phyloP scores from a whole-genome alignment of 2,113 vertebrate species.

The Parotia lawesii region DNA sequence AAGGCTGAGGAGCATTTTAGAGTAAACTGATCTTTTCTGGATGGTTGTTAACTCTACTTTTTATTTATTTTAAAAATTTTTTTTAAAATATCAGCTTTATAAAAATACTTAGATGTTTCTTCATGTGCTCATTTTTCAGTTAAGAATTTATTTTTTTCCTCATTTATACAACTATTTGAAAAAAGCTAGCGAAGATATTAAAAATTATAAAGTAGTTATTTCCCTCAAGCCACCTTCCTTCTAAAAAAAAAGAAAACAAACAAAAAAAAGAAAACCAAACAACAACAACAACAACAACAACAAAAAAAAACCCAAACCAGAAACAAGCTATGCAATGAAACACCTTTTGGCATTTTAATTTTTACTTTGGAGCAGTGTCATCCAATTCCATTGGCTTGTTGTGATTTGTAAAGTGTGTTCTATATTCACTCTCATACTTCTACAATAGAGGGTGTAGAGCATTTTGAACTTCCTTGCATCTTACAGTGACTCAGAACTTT shows the following conservation, averaged over 20 bases:
- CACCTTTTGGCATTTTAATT: background rate
- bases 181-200: background rate
- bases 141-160: background rate
- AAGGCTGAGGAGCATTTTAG: background rate
- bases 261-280: too few relatives aligned
- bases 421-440: background rate
- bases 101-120: background rate
- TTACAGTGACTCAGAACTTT: background rate
- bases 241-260: background rate
- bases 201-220: background rate
- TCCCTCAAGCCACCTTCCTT: background rate
- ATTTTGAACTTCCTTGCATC: background rate
- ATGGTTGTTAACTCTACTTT: background rate
- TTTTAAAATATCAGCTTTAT: background rate
- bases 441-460: background rate
- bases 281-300: background rate
- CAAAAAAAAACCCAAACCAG: background rate
- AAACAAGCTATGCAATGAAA: background rate
- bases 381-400: background rate
- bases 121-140: background rate
- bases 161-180: background rate
- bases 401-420: background rate
- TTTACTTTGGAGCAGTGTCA: background rate
- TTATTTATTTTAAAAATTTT: background rate
- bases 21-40: background rate